Percentiles rank a stretch among this genome's conserved stretches.
Evolutionary conservation across 92 coral and sea anemone genomes (phyloP).

Genomic region (Heliopora coerulea): DNA sequence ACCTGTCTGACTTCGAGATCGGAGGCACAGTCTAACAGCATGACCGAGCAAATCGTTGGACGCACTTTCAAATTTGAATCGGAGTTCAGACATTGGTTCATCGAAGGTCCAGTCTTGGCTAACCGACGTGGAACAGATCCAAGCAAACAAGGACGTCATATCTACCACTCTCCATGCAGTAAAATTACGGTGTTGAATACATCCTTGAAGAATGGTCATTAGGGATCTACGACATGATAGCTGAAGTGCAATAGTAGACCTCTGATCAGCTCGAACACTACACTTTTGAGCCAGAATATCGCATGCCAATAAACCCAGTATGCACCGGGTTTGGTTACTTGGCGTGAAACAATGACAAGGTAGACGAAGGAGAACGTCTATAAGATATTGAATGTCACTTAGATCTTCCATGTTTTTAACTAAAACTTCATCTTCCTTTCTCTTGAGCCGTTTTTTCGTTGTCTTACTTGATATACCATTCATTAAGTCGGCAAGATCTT

Average conservation of each 20-base stretch:
- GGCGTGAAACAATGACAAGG: constrained; percentile 12
- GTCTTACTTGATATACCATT: neutral
- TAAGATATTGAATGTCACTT: constrained; percentile 8
- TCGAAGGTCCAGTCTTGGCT: neutral
- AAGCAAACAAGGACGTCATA: constrained; percentile 11
- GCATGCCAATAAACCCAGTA: constrained; percentile 30
- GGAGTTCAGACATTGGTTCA: neutral
- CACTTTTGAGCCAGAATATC: constrained; percentile 14
- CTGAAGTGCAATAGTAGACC: neutral
- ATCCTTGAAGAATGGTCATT: constrained; percentile 10
- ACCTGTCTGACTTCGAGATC: neutral
- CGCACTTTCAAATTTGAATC: neutral
- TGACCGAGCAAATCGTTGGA: constrained; percentile 15
- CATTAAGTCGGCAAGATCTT: constrained; percentile 21
- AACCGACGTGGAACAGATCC: constrained; percentile 22
- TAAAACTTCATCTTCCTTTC: neutral
- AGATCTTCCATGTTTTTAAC: neutral
- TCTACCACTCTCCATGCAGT: constrained; percentile 32
- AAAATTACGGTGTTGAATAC: constrained; percentile 13
- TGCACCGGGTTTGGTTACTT: constrained; percentile 25
- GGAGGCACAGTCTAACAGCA: neutral
- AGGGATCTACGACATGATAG: constrained; percentile 21
- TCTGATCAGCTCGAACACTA: neutral
- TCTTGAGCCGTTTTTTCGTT: neutral
- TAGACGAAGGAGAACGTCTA: constrained; percentile 7